phyloP scores from a whole-genome alignment of 2,113 vertebrate species.

The Rhinoderma darwinii region DNA sequence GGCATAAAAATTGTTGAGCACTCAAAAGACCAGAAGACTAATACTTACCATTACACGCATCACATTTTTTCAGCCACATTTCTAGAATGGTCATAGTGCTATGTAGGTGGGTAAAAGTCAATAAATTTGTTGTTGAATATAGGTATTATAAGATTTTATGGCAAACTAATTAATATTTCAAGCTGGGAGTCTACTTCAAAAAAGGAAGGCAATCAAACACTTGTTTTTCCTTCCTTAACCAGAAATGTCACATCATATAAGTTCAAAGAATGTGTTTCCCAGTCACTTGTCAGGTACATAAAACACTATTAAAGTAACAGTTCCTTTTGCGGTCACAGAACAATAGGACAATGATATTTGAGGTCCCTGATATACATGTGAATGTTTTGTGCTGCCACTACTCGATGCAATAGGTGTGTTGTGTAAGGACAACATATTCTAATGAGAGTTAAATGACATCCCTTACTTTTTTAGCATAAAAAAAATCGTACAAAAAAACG shows the following conservation, averaged over 20 bases:
- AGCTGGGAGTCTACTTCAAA: not conserved
- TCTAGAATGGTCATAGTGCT: not conserved
- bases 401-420: too few relatives aligned
- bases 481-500: too few relatives aligned
- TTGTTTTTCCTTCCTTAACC: not conserved
- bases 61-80: too few relatives aligned
- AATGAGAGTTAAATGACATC: too few relatives aligned
- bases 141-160: too few relatives aligned
- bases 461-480: too few relatives aligned
- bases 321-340: not conserved
- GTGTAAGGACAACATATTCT: too few relatives aligned
- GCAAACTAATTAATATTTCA: not conserved
- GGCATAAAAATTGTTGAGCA: too few relatives aligned
- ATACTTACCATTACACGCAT: not conserved
- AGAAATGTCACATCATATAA: not conserved
- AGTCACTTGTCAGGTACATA: not conserved
- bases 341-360: not conserved
- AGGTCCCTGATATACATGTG: not conserved
- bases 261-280: slow-evolving; percentile 2
- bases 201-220: not conserved
- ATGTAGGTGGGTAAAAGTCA: not conserved
- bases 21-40: too few relatives aligned
- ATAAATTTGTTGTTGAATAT: not conserved
- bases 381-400: not conserved
- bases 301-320: not conserved